Conservation (phyloP, 1,140 invertebrate species). For the Cyrtorhinus lividipennis region DNA sequence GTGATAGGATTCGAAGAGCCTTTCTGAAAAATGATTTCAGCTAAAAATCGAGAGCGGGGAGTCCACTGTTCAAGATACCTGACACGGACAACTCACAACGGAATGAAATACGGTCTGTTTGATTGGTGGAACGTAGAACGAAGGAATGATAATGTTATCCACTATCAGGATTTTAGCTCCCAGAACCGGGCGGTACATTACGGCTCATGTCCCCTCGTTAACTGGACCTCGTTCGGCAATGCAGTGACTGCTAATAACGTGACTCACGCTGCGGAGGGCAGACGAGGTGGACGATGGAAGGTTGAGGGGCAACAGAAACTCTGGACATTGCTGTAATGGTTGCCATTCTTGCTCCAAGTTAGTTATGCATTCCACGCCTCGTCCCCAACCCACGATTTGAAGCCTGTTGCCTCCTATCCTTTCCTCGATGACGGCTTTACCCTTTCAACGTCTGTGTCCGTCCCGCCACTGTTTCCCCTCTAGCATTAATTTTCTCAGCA, state of each 20-base stretch:
- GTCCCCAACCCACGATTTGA: not conserved
- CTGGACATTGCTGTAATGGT: conserved; percentile 2
- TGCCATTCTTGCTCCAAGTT: conserved; percentile 1
- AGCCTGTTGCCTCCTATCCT: not conserved
- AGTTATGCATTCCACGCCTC: conserved; percentile 9
- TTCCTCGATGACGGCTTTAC: not conserved
- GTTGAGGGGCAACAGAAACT: not conserved
- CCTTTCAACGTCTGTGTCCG: not conserved
- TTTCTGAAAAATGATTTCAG: no score
- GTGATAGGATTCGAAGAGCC: no score
- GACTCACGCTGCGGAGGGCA: not conserved
- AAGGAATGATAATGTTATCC: not conserved
- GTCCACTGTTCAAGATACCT: no score
- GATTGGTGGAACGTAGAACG: no score
- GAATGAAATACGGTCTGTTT: no score
- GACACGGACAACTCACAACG: no score
- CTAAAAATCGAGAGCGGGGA: no score
- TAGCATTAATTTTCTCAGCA: not conserved
- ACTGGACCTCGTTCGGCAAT: conserved; percentile 1
- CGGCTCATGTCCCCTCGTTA: not conserved
- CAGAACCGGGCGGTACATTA: not conserved
- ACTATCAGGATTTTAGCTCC: not conserved
- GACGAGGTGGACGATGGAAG: not conserved
- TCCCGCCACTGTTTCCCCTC: no score
- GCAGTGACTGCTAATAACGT: conserved; percentile 1